phyloP scores from a whole-genome alignment of 2,888 invertebrate species.

The Ormyrus rosae region DNA sequence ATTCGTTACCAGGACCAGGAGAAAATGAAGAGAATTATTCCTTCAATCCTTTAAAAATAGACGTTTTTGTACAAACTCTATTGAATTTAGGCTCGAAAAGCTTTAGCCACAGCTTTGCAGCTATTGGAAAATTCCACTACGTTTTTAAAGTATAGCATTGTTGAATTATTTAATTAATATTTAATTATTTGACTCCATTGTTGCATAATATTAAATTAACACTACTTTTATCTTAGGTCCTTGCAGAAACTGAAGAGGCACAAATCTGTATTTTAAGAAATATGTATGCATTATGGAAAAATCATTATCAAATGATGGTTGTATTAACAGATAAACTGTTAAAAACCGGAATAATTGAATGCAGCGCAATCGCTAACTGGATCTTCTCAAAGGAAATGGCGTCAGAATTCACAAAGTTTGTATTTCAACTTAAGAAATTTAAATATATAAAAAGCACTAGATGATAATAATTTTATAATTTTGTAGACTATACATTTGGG shows the following conservation, averaged over 20 bases:
- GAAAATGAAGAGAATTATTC: constrained; percentile 84
- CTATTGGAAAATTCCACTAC: constrained; percentile 96
- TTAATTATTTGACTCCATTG: neutral
- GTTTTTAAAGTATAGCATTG: constrained; percentile 85
- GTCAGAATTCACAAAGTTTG: constrained; percentile 88
- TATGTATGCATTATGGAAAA: constrained; percentile 96
- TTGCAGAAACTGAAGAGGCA: constrained; percentile 96
- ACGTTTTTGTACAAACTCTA: constrained; percentile 97
- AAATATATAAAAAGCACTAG: neutral
- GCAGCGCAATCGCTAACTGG: constrained; percentile 98
- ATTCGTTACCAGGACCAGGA: constrained; percentile 89
- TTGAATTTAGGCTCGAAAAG: constrained; percentile 96
- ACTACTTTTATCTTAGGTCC: constrained; percentile 78
- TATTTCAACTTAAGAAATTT: constrained; percentile 27
- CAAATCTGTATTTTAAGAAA: constrained; percentile 95
- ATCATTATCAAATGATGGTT: constrained; percentile 97
- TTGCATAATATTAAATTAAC: neutral
- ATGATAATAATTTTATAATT: constrained; percentile 43
- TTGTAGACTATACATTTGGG: constrained; percentile 94
- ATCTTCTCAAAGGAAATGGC: constrained; percentile 97
- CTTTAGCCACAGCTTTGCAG: constrained; percentile 98
- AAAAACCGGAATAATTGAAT: constrained; percentile 97
- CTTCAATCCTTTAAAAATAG: constrained; percentile 95
- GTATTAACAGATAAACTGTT: constrained; percentile 97
- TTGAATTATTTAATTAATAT: constrained; percentile 8